Evolutionary conservation across 2,888 invertebrate genomes (phyloP).

Genomic region (Trachelus troglodyta): DNA sequence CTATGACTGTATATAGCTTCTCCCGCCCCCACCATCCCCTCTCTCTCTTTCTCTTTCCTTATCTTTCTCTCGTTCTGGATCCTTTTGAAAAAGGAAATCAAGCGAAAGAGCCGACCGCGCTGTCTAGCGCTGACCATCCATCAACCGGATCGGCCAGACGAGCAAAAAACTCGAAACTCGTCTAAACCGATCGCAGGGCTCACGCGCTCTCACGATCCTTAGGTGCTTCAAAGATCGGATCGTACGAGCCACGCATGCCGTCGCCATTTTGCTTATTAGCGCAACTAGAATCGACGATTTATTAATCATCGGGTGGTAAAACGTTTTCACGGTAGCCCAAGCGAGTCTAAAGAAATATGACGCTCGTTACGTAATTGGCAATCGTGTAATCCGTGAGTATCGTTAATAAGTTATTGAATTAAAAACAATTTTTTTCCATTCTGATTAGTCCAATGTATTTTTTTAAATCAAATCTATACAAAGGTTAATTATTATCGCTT

Average conservation of each 20-base stretch:
- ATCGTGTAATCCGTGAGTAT: neutral
- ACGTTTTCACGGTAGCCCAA: neutral
- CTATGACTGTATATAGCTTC: neutral
- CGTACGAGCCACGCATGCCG: neutral
- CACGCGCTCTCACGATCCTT: constrained; percentile 33
- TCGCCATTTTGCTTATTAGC: constrained; percentile 3
- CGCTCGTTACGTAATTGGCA: neutral
- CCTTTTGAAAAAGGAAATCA: constrained; percentile 6
- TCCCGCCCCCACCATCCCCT: neutral
- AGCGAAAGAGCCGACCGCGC: constrained; percentile 6
- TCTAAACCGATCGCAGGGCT: constrained; percentile 40
- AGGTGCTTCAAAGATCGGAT: neutral
- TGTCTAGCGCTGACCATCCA: constrained; percentile 32
- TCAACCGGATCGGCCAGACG: constrained; percentile 39
- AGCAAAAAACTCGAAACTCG: constrained; percentile 41
- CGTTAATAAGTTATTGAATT: neutral
- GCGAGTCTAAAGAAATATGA: neutral
- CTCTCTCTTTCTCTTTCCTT: neutral
- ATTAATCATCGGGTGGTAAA: neutral
- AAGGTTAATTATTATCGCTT: neutral
- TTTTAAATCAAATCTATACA: neutral
- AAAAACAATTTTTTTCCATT: neutral
- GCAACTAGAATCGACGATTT: neutral
- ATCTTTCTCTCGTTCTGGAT: neutral
- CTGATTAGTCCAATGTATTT: neutral